Base-by-base conservation (phyloP, 2,888 invertebrate genomes). In the Neria commutata region DNA sequence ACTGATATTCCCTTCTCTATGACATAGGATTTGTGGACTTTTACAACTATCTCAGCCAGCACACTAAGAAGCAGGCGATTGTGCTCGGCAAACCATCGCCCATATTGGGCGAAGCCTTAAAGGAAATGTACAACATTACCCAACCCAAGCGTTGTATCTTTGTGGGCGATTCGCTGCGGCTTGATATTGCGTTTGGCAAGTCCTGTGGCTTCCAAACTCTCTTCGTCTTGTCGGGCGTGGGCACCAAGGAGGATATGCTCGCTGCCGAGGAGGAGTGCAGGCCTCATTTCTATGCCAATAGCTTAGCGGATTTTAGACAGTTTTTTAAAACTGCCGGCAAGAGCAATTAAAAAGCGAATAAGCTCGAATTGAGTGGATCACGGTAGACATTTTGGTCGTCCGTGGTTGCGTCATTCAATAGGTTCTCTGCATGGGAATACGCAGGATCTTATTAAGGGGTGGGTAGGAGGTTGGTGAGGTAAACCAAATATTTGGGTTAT, bases 101-200 rank as follows among this genome's bases (percentile, higher is more conserved):
- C 23, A 49, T 72, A 10, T 59, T 84, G 25, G 80, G 75, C 11
- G 69, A 79, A 17, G 77, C 79, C 62, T 61, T 83, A 0, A 66
- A 77, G 4, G 70, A 80, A 5, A 66, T 69, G 54, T 83, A 69
- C 57, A 58, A 75, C 3, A 72, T 92, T 26, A 78, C 79, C 0
- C 84, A 90, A 65, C 87, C 91, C 0, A 82, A 84, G 42, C 84
- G 89, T 64, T 89, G 91, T 0, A 80, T 95, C 8, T 93, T 94
- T 84, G 88, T 94, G 69, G 94, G 94, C 40, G 94, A 94, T 78
- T 88, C 90, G 88, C 85, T 90, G 47, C 87, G 88, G 60, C 91
- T 92, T 72, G 94, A 94, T 78, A 86, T 94, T 48, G 84, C 86
- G 2, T 86, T 94, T 67, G 94, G 91, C 0, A 86, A 85, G 62